Percentiles rank a stretch among this genome's conserved stretches.
Evolutionary conservation across 1,140 invertebrate genomes (phyloP).

Genomic region (Acromyrmex heyeri): DNA sequence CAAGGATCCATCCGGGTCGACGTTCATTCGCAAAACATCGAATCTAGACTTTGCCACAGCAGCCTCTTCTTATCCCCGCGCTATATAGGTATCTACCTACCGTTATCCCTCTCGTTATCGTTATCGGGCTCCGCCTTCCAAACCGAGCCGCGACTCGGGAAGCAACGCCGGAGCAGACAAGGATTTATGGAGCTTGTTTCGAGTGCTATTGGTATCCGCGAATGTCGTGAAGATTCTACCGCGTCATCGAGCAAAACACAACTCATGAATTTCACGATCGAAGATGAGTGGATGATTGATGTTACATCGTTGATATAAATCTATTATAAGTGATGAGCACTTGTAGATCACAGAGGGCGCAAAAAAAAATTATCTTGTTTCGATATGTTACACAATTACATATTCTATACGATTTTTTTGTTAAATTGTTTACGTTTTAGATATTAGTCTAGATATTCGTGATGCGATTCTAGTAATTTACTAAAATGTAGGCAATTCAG

Average conservation of each 20-base stretch:
- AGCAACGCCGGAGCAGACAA: constrained; percentile 11
- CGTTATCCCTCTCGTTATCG: constrained; percentile 73
- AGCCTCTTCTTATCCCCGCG: constrained; percentile 82
- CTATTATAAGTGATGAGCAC: not conserved
- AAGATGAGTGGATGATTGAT: constrained; percentile 3
- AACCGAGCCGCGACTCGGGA: constrained; percentile 27
- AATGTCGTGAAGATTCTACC: constrained; percentile 12
- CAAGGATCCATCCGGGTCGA: constrained; percentile 84
- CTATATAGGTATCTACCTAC: constrained; percentile 58
- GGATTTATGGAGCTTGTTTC: constrained; percentile 39
- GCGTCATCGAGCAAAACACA: constrained; percentile 37
- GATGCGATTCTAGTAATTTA: no score
- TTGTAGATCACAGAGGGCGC: not conserved
- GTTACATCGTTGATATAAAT: not conserved
- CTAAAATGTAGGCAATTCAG: no score
- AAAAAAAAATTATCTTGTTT: not conserved
- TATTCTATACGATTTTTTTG: not conserved
- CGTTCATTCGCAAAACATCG: constrained; percentile 84
- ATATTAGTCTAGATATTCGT: no score
- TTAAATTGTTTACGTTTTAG: no score
- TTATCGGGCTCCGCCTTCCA: constrained; percentile 63
- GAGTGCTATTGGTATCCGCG: constrained; percentile 10
- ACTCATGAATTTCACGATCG: not conserved
- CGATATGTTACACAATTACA: not conserved
- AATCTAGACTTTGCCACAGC: constrained; percentile 79